Conservation (phyloP, 2,113 vertebrate genomes). For the Nesoenas mayeri region DNA sequence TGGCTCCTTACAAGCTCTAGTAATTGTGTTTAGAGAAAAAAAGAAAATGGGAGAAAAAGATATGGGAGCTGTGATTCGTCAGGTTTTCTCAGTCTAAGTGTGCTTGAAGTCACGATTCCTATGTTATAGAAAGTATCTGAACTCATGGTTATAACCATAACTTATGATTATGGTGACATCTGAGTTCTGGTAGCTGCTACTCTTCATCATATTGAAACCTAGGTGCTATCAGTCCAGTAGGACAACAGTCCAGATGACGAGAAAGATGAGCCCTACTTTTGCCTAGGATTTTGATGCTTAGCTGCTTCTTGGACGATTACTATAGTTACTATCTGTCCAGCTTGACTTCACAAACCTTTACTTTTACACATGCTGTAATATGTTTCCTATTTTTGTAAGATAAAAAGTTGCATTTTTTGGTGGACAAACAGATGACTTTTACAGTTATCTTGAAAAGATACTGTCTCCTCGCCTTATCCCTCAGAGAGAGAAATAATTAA, state of each 20-base stretch:
- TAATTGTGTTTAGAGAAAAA: background rate
- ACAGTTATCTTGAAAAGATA: background rate
- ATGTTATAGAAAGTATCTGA: background rate
- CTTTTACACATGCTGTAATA: background rate
- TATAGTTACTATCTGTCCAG: background rate
- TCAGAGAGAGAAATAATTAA: background rate
- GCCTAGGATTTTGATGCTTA: background rate
- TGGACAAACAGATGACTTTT: background rate
- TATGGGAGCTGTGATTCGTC: background rate
- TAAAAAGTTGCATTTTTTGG: background rate
- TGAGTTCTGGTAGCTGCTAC: background rate
- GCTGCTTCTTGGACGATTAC: background rate
- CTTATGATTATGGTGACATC: background rate
- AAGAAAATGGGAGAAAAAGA: background rate
- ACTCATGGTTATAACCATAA: background rate
- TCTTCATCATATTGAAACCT: background rate
- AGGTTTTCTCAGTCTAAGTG: background rate
- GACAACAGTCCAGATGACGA: background rate
- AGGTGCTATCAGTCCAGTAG: background rate
- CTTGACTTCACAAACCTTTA: background rate
- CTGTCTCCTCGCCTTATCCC: fast-evolving
- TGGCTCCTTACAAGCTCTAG: background rate
- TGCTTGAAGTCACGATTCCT: background rate
- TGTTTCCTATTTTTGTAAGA: background rate
- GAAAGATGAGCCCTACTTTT: background rate